These are phyloP conservation scores for Oeneis ivallda DNA, from an alignment of 2,888 invertebrate genomes.

Conservation along the genomic window DNA sequence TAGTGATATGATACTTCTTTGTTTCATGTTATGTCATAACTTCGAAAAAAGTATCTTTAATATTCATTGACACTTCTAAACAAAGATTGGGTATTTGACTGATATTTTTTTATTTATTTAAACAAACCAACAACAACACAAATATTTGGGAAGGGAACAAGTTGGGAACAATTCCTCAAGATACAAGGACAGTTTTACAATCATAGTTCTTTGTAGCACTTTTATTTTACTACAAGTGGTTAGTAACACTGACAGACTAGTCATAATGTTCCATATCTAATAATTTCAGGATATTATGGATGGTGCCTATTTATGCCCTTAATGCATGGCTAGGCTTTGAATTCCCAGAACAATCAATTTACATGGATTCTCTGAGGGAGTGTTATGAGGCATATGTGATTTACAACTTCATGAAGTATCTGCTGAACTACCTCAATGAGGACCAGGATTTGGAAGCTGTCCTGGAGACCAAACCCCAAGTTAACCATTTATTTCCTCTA, in stretches of 20 bases:
- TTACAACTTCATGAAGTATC: conserved; percentile 98
- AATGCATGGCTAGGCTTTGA: conserved; percentile 96
- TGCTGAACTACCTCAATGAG: conserved; percentile 93
- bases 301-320: conserved; percentile 98
- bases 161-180: no score
- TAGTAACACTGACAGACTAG: no score
- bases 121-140: no score
- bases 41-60: neutral
- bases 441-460: conserved; percentile 92
- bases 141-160: no score
- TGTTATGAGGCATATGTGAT: conserved; percentile 99
- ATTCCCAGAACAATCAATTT: conserved; percentile 93
- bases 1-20: neutral
- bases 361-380: conserved; percentile 95
- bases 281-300: conserved; percentile 92
- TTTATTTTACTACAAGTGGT: no score
- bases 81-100: no score
- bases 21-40: neutral
- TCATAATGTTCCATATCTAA: neutral
- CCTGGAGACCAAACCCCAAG: conserved; percentile 91
- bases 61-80: no score
- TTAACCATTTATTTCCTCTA: conserved; percentile 94
- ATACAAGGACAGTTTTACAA: no score
- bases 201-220: no score
- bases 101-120: no score